These are phyloP conservation scores for Aviceda subcristata DNA, from an alignment of 2,113 vertebrate genomes.

Conservation along the genomic window DNA sequence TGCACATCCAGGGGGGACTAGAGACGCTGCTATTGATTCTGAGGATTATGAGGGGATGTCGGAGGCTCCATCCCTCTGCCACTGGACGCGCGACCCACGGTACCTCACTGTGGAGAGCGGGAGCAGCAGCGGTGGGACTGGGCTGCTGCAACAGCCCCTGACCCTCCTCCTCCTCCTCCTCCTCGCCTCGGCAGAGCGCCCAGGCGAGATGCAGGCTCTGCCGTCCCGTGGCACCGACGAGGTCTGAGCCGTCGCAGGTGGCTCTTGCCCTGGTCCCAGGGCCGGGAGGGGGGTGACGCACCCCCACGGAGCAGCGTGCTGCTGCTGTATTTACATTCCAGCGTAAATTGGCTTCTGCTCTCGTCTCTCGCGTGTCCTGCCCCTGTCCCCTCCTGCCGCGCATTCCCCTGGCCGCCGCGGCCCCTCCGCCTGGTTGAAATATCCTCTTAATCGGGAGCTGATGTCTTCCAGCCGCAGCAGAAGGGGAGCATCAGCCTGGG, in stretches of 20 bases:
- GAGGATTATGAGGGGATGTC: neutral
- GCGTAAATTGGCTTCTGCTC: neutral
- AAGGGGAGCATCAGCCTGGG: neutral
- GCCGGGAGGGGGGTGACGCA: neutral
- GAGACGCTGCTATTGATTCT: neutral
- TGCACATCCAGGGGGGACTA: neutral
- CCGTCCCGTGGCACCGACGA: accelerated
- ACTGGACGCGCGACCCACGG: accelerated
- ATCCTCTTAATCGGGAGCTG: neutral
- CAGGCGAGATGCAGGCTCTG: neutral
- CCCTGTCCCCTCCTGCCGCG: neutral
- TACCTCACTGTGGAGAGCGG: neutral
- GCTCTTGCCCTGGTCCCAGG: neutral
- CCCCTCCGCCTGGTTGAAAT: neutral
- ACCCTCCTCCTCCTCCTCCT: neutral
- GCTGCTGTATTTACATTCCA: constrained; percentile 53
- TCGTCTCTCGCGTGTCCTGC: neutral
- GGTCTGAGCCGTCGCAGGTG: neutral
- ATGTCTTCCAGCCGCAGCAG: neutral
- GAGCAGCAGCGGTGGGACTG: neutral
- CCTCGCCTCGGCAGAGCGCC: neutral
- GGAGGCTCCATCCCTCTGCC: neutral
- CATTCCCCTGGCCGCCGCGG: neutral
- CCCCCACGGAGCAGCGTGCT: neutral
- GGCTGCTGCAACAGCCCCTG: neutral